Evolutionary conservation across 2,797 vertebrate genomes (phyloP), one percentile per base, ranked within the genome.

Genomic region (Enteromius treurensis): DNA sequence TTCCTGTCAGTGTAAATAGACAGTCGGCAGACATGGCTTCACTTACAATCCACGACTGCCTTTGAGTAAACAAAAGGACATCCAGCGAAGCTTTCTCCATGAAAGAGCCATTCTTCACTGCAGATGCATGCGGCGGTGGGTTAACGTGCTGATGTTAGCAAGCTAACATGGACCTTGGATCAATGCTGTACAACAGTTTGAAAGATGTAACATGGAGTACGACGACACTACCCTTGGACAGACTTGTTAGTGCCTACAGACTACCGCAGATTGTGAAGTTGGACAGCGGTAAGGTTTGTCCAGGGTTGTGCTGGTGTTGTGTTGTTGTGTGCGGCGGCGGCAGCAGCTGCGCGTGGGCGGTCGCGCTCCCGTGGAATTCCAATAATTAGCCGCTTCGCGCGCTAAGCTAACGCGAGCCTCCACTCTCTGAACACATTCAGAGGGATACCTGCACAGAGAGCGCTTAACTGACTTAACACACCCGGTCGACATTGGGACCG

Each of bases 181-280:
- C 95, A 85, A 95, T 96, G 91, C 93, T 95, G 92, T 96, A 96
- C 92, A 96, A 95, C 93, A 96, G 94, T 89, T 93, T 97, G 88
- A 97, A 97, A 95, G 97, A 98, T 90, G 95, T 98, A 84, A 96
- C 96, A 88, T 99, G 98, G 98, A 98, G 97, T 92, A 91, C 94
- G 75, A 95, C 95, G 90, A 93, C 97, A 62, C 89, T 98, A 53
- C 96, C 96, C 1, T 89, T 99, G 88, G 97, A 99, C 91, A 94
- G 96, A 88, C 94, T 99, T 47, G 96, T 99, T 92, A 96, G 96
- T 90, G 92, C 95, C 21, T 97, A 99, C 88, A 95, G 96, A 81
- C 91, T 98, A 89, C 98, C 98, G 14, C 98, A 98, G 90, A 95
- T 99, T 87, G 97, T 94, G 90, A 94, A 94, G 90, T 93, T 98